Conservation (phyloP, 2,797 vertebrate species). For the Philypnodon macrostomus region DNA sequence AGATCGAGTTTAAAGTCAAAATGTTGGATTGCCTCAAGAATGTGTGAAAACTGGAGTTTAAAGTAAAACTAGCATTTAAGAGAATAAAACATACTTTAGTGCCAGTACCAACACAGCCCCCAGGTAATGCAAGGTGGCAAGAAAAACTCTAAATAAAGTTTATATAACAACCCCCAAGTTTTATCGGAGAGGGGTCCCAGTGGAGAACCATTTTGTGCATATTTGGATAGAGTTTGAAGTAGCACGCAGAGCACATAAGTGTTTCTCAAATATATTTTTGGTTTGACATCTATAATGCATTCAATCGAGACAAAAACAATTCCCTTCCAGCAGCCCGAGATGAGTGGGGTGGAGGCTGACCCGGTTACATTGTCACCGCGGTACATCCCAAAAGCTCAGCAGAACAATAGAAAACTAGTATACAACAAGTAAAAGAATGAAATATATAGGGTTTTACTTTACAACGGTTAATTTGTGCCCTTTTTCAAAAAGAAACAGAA, state of each 20-base stretch:
- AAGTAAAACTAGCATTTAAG: too few relatives aligned
- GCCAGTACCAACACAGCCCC: too few relatives aligned
- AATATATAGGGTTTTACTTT: constrained; percentile 42
- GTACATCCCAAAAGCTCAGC: constrained; percentile 61
- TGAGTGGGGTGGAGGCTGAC: constrained; percentile 17
- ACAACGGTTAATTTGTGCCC: constrained; percentile 45
- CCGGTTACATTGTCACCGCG: constrained; percentile 29
- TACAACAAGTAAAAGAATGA: constrained; percentile 43
- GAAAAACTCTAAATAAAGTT: too few relatives aligned
- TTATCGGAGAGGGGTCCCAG: constrained; percentile 3
- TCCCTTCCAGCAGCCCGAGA: constrained; percentile 32
- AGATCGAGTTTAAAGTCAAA: too few relatives aligned
- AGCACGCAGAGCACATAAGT: constrained; percentile 38
- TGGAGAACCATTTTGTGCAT: constrained; percentile 4
- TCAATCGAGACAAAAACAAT: constrained; percentile 65
- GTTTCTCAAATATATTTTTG: constrained; percentile 79
- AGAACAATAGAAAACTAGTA: constrained; percentile 64
- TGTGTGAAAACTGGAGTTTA: too few relatives aligned
- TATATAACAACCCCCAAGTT: constrained; percentile 1
- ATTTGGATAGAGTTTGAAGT: constrained; percentile 16
- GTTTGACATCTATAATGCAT: constrained; percentile 75
- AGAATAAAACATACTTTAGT: too few relatives aligned
- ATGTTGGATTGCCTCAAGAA: too few relatives aligned
- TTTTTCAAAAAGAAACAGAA: constrained; percentile 72
- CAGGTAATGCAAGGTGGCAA: too few relatives aligned